These are phyloP conservation scores for Fistularia commersonii DNA, from an alignment of 2,797 vertebrate species.

Conservation along the genomic window DNA sequence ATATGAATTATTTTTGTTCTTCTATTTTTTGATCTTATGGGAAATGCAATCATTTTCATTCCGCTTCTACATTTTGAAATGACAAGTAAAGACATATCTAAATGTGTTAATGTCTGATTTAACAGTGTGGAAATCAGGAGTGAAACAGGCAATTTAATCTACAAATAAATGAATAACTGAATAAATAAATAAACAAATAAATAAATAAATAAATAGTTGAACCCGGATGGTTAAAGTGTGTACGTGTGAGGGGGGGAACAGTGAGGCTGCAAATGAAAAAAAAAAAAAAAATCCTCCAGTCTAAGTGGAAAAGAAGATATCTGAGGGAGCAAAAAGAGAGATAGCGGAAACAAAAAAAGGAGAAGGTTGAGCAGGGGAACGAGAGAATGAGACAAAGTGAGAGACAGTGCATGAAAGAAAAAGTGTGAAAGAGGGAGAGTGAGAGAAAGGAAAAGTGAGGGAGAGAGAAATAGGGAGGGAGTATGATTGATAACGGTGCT, in stretches of 20 bases:
- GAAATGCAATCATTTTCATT: too few relatives aligned
- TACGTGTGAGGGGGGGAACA: slow-evolving; percentile 13
- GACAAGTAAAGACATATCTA: slow-evolving; percentile 30
- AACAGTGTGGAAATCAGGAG: slow-evolving; percentile 43
- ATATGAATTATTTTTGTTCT: not conserved
- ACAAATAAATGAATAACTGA: slow-evolving; percentile 8
- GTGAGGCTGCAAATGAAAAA: not conserved
- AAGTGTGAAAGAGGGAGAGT: slow-evolving; percentile 54
- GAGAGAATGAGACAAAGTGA: slow-evolving; percentile 54
- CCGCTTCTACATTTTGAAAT: too few relatives aligned
- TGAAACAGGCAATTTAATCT: slow-evolving; percentile 51
- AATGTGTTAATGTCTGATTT: slow-evolving; percentile 13
- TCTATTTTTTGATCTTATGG: too few relatives aligned
- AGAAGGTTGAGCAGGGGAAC: slow-evolving; percentile 38
- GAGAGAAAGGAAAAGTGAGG: slow-evolving; percentile 42
- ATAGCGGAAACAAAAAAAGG: slow-evolving; percentile 26
- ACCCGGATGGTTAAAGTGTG: slow-evolving; percentile 49
- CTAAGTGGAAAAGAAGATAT: slow-evolving; percentile 50
- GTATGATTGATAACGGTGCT: slow-evolving; percentile 80
- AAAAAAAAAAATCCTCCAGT: slow-evolving; percentile 16
- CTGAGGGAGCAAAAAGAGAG: slow-evolving; percentile 36
- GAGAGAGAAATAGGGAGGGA: slow-evolving; percentile 64
- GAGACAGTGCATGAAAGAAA: slow-evolving; percentile 65
- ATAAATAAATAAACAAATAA: slow-evolving; percentile 39
- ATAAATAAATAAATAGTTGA: slow-evolving; percentile 30